These are phyloP conservation scores for Lutraria lutraria DNA, from an alignment of 2,888 invertebrate genomes.

Conservation along the genomic window DNA sequence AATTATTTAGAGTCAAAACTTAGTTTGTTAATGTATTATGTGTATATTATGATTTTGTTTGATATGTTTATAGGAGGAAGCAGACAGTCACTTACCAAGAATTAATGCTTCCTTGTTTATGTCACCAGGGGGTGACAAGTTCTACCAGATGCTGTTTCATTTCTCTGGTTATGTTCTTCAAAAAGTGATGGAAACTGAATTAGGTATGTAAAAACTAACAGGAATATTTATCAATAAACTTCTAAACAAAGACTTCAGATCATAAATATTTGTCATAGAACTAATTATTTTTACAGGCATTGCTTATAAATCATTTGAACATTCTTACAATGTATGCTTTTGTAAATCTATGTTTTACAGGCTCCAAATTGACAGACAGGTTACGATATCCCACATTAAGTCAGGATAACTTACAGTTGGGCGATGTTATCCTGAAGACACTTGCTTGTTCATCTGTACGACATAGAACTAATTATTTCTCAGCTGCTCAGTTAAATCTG, in stretches of 20 bases:
- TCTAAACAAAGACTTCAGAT: too few relatives aligned
- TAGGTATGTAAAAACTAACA: constrained; percentile 72
- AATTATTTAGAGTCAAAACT: too few relatives aligned
- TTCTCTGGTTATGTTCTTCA: constrained; percentile 84
- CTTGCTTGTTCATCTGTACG: constrained; percentile 69
- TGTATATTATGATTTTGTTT: background rate
- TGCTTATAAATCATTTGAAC: too few relatives aligned
- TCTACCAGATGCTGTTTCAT: constrained; percentile 81
- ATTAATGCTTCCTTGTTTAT: constrained; percentile 84
- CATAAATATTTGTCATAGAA: too few relatives aligned
- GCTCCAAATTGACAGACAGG: constrained; percentile 68
- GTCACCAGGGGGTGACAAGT: constrained; percentile 85
- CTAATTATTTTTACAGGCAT: too few relatives aligned
- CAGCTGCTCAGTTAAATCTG: constrained; percentile 70
- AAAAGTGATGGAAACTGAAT: constrained; percentile 76
- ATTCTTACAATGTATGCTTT: too few relatives aligned
- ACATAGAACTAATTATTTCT: constrained; percentile 71
- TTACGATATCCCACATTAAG: constrained; percentile 72
- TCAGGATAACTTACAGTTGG: constrained; percentile 66
- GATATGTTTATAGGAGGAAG: constrained; percentile 79
- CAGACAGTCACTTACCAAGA: constrained; percentile 82
- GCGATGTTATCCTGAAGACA: constrained; percentile 70
- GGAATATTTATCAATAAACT: too few relatives aligned
- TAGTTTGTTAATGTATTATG: background rate
- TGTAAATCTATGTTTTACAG: constrained; percentile 49